Evolutionary conservation across 2,113 vertebrate genomes (phyloP).

Genomic region (Cyprinodon brontotheroides): DNA sequence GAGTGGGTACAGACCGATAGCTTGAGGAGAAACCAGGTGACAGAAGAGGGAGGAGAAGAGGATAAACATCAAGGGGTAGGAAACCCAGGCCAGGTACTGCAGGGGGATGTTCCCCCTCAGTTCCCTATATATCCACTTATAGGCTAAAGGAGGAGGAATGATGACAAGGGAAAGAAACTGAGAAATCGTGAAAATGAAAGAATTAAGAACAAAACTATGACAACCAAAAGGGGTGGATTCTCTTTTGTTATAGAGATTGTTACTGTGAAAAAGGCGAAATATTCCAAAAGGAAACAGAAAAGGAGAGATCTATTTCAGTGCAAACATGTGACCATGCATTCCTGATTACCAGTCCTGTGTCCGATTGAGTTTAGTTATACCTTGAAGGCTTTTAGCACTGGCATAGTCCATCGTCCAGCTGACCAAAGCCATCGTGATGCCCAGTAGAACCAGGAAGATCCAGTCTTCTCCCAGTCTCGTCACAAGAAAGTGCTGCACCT

Average conservation of each 20-base stretch:
- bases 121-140: slow-evolving; percentile 89
- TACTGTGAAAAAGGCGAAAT: neutral
- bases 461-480: slow-evolving; percentile 92
- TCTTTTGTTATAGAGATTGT: neutral
- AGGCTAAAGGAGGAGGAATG: slow-evolving; percentile 74
- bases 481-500: slow-evolving; percentile 83
- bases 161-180: neutral
- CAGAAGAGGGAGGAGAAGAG: slow-evolving; percentile 92
- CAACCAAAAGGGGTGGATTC: neutral
- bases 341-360: neutral
- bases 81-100: slow-evolving; percentile 90
- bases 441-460: slow-evolving; percentile 93
- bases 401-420: slow-evolving; percentile 97
- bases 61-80: slow-evolving; percentile 88
- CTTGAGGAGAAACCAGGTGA: slow-evolving; percentile 91
- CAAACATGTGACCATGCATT: neutral
- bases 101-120: slow-evolving; percentile 84
- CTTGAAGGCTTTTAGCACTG: slow-evolving; percentile 91
- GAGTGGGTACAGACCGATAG: slow-evolving; percentile 85
- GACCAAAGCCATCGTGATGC: slow-evolving; percentile 92
- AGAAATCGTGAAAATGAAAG: neutral
- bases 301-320: neutral
- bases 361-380: slow-evolving; percentile 61
- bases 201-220: neutral
- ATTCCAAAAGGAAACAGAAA: neutral